phyloP scores from a whole-genome alignment of 30 jellyfish, hydroid and myxozoan species.

The Chrysaora quinquecirrha region DNA sequence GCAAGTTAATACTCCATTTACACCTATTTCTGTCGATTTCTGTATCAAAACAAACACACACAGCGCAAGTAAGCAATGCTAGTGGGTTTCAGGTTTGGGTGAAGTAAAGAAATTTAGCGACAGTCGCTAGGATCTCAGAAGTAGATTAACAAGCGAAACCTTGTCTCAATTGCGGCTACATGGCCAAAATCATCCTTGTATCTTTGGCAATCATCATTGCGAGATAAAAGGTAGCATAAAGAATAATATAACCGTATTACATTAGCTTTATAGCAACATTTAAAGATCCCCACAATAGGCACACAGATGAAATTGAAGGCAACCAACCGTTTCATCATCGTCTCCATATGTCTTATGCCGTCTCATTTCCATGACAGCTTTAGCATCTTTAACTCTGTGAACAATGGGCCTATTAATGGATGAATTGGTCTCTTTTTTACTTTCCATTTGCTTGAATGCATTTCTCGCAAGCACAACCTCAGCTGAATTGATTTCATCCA shows the following conservation, averaged over 20 bases:
- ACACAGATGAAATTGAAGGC: too few relatives aligned
- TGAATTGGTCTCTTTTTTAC: constrained; percentile 15
- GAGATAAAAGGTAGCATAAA: too few relatives aligned
- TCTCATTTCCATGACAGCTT: constrained; percentile 40
- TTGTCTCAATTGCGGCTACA: too few relatives aligned
- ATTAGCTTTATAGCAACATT: too few relatives aligned
- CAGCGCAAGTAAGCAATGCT: constrained; percentile 9
- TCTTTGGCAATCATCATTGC: too few relatives aligned
- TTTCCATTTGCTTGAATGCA: constrained; percentile 53
- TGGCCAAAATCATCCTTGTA: too few relatives aligned
- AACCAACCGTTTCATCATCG: constrained; percentile 28
- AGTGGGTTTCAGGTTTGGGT: too few relatives aligned
- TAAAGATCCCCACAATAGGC: too few relatives aligned
- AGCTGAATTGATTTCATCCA: constrained; percentile 42
- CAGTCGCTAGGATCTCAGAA: too few relatives aligned
- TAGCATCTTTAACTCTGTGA: constrained; percentile 45
- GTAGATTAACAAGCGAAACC: too few relatives aligned
- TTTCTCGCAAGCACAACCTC: constrained; percentile 65
- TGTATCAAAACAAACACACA: constrained; percentile 33
- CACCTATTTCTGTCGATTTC: constrained; percentile 67
- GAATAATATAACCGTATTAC: too few relatives aligned
- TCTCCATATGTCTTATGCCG: constrained; percentile 65
- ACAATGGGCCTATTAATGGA: constrained; percentile 41
- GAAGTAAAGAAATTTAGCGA: too few relatives aligned
- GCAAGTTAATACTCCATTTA: constrained; percentile 2